These are phyloP conservation scores for Cololabis saira DNA, from an alignment of 2,113 vertebrate species.

Conservation along the genomic window DNA sequence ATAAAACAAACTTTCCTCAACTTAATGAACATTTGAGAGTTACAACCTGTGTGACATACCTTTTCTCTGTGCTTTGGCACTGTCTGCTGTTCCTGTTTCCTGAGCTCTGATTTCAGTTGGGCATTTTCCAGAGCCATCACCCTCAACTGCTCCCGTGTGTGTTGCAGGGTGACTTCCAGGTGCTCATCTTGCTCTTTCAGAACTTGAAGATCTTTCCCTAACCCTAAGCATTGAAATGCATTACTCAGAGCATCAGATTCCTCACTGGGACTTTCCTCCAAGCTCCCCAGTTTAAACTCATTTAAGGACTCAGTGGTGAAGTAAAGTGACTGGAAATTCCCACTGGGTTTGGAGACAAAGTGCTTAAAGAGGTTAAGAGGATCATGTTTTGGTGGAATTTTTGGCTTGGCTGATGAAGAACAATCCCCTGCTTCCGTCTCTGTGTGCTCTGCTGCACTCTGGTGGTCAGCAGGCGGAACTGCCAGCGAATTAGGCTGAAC, in stretches of 20 bases:
- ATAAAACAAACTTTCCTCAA: not conserved
- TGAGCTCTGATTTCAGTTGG: slow-evolving; percentile 49
- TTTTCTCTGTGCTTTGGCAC: slow-evolving; percentile 28
- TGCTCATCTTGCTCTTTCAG: slow-evolving; percentile 41
- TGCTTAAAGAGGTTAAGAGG: slow-evolving; percentile 25
- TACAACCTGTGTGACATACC: slow-evolving; percentile 9
- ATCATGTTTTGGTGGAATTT: slow-evolving; percentile 21
- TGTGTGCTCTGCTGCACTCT: slow-evolving; percentile 44
- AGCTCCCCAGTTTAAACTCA: slow-evolving; percentile 35
- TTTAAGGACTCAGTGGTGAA: slow-evolving; percentile 26
- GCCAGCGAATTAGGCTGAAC: not conserved
- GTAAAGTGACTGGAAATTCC: slow-evolving; percentile 11
- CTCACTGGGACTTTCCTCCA: slow-evolving; percentile 34
- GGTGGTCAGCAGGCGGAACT: slow-evolving; percentile 28
- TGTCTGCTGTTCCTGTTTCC: slow-evolving; percentile 22
- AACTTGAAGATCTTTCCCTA: slow-evolving; percentile 51
- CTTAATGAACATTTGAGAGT: not conserved
- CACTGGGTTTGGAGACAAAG: not conserved
- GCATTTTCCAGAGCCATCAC: slow-evolving; percentile 51
- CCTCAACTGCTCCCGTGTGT: slow-evolving; percentile 44
- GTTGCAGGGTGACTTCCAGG: slow-evolving; percentile 45
- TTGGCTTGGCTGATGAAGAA: slow-evolving; percentile 16
- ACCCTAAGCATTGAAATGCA: slow-evolving; percentile 45
- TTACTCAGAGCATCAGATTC: slow-evolving; percentile 31
- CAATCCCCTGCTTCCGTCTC: slow-evolving; percentile 25